Percentiles rank a stretch among this genome's conserved stretches.
phyloP scores from a whole-genome alignment of 2,797 vertebrate genomes.

The Helostoma temminkii region DNA sequence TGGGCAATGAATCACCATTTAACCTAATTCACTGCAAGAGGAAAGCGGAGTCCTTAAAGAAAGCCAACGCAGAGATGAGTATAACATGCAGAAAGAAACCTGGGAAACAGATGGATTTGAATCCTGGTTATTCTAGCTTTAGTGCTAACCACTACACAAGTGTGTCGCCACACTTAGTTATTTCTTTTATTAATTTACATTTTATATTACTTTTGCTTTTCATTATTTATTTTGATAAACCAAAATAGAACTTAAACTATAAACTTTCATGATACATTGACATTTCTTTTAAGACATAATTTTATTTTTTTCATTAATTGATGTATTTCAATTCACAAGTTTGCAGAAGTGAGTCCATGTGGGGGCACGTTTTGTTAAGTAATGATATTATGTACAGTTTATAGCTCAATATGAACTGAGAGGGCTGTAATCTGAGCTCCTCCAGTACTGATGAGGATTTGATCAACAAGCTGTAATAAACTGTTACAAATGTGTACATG shows the following conservation, averaged over 20 bases:
- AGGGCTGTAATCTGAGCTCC: slow-evolving; percentile 37
- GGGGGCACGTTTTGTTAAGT: background rate
- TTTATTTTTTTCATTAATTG: background rate
- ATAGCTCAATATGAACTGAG: background rate
- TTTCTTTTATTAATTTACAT: background rate
- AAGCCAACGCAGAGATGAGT: too few relatives aligned
- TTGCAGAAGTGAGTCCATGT: background rate
- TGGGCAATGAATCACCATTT: too few relatives aligned
- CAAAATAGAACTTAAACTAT: too few relatives aligned
- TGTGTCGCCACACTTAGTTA: too few relatives aligned
- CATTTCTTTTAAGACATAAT: too few relatives aligned
- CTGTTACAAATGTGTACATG: slow-evolving; percentile 25
- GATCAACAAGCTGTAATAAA: slow-evolving; percentile 22
- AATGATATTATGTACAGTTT: background rate
- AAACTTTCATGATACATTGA: too few relatives aligned
- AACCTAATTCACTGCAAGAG: too few relatives aligned
- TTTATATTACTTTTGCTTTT: background rate
- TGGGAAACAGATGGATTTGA: too few relatives aligned
- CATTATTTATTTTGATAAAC: background rate
- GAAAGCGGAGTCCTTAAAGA: too few relatives aligned
- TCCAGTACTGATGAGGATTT: slow-evolving; percentile 16
- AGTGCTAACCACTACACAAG: too few relatives aligned
- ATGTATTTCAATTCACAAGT: background rate
- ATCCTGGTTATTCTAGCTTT: too few relatives aligned
- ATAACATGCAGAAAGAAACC: too few relatives aligned